Evolutionary conservation across 2,113 vertebrate genomes (phyloP), one percentile per base, ranked within the genome.

Genomic region (Cisticola juncidis): DNA sequence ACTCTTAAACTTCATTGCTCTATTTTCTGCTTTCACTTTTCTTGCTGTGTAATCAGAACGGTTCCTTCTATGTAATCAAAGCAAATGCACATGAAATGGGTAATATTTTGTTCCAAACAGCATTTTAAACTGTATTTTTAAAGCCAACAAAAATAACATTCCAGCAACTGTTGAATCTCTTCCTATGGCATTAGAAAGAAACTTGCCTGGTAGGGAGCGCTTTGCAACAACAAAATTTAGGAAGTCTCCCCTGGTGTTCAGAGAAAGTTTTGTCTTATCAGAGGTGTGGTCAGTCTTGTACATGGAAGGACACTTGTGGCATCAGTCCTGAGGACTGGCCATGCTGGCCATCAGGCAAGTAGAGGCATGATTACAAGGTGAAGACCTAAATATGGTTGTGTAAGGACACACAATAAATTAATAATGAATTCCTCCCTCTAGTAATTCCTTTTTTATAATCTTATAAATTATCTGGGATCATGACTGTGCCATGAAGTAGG

Each of bases 1-100:
- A 74, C 69, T 94, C 61, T 81, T 68, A 73, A 92, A 92, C 36
- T 81, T 83, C 51, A 35, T 38, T 95, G 28, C 45, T 87, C 29
- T 72, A 23, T 89, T 89, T 95, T 76, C 51, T 86, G 74, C 45
- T 74, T 87, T 85, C 18, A 47, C 14, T 90, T 88, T 53, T 90
- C 73, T 81, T 3, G 5, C 71, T 94, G 60, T 50, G 26, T 57
- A 42, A 65, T 88, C 53, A 65, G 88, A 93, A 58, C n/a, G 47
- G 56, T 50, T 93, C 25, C 17, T 78, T 81, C 24, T 91, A 45
- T 87, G 38, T 45, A 71, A 78, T 81, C 73, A 74, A 64, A 81
- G 61, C 36, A 78, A 90, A 64, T 51, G 51, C 25, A 71, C 48
- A 31, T 36, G 21, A 69, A 76, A 53, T 13, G 22, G 50, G 40